Percentiles rank a stretch among this genome's conserved stretches.
phyloP scores from a whole-genome alignment of 2,888 invertebrate genomes.

The Odontocerum albicorne region DNA sequence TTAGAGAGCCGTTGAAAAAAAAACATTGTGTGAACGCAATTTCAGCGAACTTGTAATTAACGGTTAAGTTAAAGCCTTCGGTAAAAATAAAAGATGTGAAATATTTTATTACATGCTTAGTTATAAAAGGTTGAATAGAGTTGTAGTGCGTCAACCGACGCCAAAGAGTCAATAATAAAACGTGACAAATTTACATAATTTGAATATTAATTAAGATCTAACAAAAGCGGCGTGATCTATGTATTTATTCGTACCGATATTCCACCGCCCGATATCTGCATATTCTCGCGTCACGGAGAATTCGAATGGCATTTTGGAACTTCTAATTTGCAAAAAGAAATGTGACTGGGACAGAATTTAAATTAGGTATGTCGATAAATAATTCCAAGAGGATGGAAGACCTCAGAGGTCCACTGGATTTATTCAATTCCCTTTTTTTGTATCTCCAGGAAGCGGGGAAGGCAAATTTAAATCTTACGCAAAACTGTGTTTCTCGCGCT shows the following conservation, averaged over 20 bases:
- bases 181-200: constrained; percentile 30
- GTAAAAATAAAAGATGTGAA: not conserved
- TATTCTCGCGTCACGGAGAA: constrained; percentile 16
- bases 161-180: too few relatives aligned
- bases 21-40: not conserved
- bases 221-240: constrained; percentile 24
- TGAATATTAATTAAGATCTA: constrained; percentile 28
- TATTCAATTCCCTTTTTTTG: constrained; percentile 21
- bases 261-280: constrained; percentile 13
- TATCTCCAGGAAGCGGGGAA: constrained; percentile 12
- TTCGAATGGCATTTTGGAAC: constrained; percentile 33
- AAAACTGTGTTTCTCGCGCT: too few relatives aligned
- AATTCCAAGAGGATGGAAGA: constrained; percentile 23
- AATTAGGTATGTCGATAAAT: constrained; percentile 32
- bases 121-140: too few relatives aligned
- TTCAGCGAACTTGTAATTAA: not conserved
- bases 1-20: too few relatives aligned
- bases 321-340: constrained; percentile 37
- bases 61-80: not conserved
- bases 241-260: constrained; percentile 21
- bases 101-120: not conserved
- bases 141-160: too few relatives aligned
- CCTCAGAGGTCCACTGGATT: constrained; percentile 13
- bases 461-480: constrained; percentile 32
- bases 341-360: constrained; percentile 32